Percentiles rank a stretch among this genome's conserved stretches.
These are phyloP conservation scores for Ricordea florida DNA, from an alignment of 92 coral and sea anemone species.

Conservation along the genomic window DNA sequence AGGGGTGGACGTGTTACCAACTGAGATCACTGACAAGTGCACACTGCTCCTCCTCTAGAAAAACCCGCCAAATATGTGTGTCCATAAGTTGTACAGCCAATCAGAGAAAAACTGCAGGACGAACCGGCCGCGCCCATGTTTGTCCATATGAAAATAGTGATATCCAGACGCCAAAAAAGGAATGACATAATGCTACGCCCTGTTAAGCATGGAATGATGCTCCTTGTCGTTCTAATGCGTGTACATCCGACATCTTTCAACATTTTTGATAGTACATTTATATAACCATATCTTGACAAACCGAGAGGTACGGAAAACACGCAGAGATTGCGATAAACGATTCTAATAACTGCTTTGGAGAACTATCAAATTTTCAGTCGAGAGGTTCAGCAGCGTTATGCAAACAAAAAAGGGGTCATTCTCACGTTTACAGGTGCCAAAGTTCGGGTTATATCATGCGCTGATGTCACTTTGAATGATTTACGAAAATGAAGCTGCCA, in stretches of 20 bases:
- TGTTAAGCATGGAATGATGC: not conserved
- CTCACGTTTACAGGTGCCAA: not conserved
- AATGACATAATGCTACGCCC: slow-evolving; percentile 17
- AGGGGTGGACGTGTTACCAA: slow-evolving; percentile 18
- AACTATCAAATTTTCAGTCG: not conserved
- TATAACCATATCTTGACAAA: no score
- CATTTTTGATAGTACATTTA: no score
- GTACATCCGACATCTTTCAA: no score
- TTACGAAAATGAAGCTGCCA: slow-evolving; percentile 5
- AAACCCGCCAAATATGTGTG: slow-evolving; percentile 17
- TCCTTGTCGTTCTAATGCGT: not conserved
- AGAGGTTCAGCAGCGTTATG: not conserved
- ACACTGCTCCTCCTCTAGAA: slow-evolving; percentile 12
- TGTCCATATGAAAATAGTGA: not conserved
- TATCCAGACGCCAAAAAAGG: not conserved
- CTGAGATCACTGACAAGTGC: slow-evolving; percentile 14
- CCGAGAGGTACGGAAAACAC: no score
- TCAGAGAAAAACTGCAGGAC: not conserved
- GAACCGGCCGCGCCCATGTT: not conserved
- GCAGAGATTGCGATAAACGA: no score
- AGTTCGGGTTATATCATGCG: not conserved
- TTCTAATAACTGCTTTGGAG: no score
- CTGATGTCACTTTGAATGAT: slow-evolving; percentile 21
- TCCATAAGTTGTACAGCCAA: not conserved
- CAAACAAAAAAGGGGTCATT: not conserved